Conservation (phyloP, 1,140 invertebrate genomes). For the Panagrolaimus sp. region DNA sequence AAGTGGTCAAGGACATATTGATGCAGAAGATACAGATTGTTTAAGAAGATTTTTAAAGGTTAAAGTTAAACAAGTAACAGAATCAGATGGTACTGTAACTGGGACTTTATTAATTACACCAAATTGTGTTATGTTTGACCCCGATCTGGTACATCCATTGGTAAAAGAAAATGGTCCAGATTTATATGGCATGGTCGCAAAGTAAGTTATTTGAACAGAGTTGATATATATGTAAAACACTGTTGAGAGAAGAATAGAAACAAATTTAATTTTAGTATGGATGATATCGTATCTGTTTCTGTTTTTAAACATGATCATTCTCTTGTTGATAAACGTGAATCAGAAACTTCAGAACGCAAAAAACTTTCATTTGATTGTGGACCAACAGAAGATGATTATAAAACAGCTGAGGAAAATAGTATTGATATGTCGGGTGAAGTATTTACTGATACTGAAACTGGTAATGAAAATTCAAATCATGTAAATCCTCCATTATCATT, state of each 20-base stretch:
- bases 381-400: conserved; percentile 3
- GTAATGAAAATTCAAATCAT: background rate
- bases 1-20: conserved; percentile 23
- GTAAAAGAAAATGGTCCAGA: conserved; percentile 93
- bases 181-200: conserved; percentile 86
- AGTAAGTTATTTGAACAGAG: too few species aligned
- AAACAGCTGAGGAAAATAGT: background rate
- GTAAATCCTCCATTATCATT: background rate
- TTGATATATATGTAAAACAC: too few species aligned
- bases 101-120: conserved; percentile 92
- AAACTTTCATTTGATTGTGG: conserved; percentile 4
- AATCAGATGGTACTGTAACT: conserved; percentile 75
- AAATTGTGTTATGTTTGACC: conserved; percentile 93
- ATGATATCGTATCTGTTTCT: conserved; percentile 54
- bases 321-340: background rate
- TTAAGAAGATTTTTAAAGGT: conserved; percentile 58
- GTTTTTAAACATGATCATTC: conserved; percentile 50
- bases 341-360: background rate
- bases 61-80: conserved; percentile 56
- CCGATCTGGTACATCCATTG: conserved; percentile 87
- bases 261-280: conserved; percentile 58
- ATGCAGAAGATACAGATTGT: conserved; percentile 54
- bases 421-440: background rate
- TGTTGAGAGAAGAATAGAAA: too few species aligned
- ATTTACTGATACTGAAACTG: background rate